Percentiles rank a stretch among this genome's conserved stretches.
These are phyloP conservation scores for Mesoligia furuncula DNA, from an alignment of 2,888 invertebrate genomes.

Conservation along the genomic window DNA sequence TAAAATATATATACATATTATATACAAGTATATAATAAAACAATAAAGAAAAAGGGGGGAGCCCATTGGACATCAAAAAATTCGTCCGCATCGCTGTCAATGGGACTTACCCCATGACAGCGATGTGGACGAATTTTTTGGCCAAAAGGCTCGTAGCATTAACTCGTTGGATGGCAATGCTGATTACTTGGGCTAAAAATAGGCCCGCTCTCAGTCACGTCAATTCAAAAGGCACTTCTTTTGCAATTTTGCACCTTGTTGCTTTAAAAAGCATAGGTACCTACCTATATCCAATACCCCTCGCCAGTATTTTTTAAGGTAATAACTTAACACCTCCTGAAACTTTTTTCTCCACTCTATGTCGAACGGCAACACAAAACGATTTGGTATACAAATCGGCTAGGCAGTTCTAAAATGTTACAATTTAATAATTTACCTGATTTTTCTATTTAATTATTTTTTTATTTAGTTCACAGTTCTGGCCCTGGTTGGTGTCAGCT, in stretches of 20 bases:
- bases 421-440: background rate
- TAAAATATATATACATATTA: too few species aligned
- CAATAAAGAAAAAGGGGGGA: background rate
- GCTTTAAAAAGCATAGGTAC: background rate
- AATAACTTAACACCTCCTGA: slow-evolving; percentile 5
- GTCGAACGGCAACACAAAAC: background rate
- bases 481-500: slow-evolving; percentile 71
- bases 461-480: slow-evolving; percentile 71
- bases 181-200: background rate
- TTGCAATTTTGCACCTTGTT: background rate
- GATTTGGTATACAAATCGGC: background rate
- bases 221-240: background rate
- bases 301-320: background rate
- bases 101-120: background rate
- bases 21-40: background rate
- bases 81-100: background rate
- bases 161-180: background rate
- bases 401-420: slow-evolving; percentile 41
- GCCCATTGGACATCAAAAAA: background rate
- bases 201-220: background rate
- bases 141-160: background rate
- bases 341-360: background rate
- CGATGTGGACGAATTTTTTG: background rate
- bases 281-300: too few species aligned
- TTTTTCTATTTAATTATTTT: background rate